Conservation (phyloP, 2,113 vertebrate species). For the Peromyscus maniculatus region DNA sequence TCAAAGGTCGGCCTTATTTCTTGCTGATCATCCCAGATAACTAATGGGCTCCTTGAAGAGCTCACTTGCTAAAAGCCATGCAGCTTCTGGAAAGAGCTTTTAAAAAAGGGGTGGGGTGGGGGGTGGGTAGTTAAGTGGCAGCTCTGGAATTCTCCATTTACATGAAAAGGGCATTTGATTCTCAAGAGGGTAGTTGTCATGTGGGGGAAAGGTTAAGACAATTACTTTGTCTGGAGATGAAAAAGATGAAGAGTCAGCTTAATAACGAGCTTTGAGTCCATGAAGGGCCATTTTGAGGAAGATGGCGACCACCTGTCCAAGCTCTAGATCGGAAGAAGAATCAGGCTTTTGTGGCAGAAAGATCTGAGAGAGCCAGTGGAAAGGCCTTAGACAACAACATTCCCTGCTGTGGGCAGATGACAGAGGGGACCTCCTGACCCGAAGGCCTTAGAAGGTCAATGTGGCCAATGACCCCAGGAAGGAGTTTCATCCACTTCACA, state of each 20-base stretch:
- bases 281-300: not conserved
- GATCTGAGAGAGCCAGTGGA: not conserved
- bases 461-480: not conserved
- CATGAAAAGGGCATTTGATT: constrained; percentile 64
- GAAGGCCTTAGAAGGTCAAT: too few relatives aligned
- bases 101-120: not conserved
- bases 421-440: accelerated
- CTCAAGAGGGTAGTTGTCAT: constrained; percentile 69
- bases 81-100: constrained; percentile 62
- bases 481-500: not conserved
- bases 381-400: not conserved
- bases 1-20: constrained; percentile 69
- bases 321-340: constrained; percentile 17
- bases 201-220: constrained; percentile 75
- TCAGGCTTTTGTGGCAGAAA: constrained; percentile 19
- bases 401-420: not conserved
- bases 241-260: constrained; percentile 63
- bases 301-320: constrained; percentile 55
- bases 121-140: constrained; percentile 46
- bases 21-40: constrained; percentile 48
- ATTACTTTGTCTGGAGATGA: constrained; percentile 75
- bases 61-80: constrained; percentile 54
- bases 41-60: constrained; percentile 69
- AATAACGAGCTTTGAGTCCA: constrained; percentile 50
- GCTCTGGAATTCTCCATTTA: constrained; percentile 64